phyloP scores from a whole-genome alignment of 2,113 vertebrate species.

The Urocolius indicus region DNA sequence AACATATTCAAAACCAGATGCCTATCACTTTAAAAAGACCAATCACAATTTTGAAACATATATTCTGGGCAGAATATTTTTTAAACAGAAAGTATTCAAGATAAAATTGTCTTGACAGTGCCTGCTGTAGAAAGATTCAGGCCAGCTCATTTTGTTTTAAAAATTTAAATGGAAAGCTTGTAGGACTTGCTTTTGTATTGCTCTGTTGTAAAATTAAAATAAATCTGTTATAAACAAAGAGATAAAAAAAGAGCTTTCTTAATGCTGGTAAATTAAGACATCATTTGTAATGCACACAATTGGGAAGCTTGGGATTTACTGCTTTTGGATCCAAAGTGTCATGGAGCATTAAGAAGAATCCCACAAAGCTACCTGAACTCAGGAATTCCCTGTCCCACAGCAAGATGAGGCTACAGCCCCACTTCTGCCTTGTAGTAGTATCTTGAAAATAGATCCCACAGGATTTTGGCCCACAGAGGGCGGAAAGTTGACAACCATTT shows the following conservation, averaged over 20 bases:
- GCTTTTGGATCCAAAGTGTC: neutral
- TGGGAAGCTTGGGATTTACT: neutral
- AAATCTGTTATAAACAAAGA: neutral
- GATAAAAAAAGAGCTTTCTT: neutral
- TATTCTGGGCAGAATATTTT: constrained; percentile 3
- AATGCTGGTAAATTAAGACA: neutral
- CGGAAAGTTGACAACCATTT: neutral
- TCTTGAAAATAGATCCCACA: neutral
- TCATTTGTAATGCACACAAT: neutral
- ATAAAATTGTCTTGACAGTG: neutral
- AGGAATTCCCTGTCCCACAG: neutral
- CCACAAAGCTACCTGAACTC: neutral
- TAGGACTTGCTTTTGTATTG: neutral
- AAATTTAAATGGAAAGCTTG: neutral
- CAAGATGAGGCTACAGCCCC: neutral
- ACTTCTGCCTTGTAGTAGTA: neutral
- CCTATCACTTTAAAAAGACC: neutral
- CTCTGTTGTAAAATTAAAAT: neutral
- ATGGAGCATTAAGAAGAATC: neutral
- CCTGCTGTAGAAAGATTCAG: neutral
- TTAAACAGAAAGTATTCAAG: neutral
- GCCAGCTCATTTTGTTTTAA: neutral
- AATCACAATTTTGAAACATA: neutral
- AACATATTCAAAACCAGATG: constrained; percentile 1
- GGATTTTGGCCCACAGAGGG: neutral